Evolutionary conservation across 2,113 vertebrate species (phyloP), one percentile per base, ranked within the genome.

Genomic region (Channa argus): DNA sequence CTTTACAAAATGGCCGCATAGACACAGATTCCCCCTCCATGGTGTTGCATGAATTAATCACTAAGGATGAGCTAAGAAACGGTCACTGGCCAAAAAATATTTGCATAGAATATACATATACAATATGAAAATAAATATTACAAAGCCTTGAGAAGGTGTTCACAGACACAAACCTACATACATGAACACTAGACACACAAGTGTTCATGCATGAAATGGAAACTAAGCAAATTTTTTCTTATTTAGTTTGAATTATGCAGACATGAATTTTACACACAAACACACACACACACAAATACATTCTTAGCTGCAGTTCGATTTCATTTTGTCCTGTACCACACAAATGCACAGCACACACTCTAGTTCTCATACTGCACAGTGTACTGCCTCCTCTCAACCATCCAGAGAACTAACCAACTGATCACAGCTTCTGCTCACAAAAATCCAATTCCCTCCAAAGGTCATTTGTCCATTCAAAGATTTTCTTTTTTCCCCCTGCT

Each of bases 371-470:
- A 37, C 52, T 56, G 64, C 62, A 72, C 64, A 63, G 37, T 63
- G 46, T 52, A 14, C 61, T 46, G 59, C 1, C 56, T 77, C 69
- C 59, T 84, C 33, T 74, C 64, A 79, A 59, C 41, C 62, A 63
- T 68, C 66, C 55, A 69, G 13, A 63, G 24, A 83, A 79, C 74
- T 77, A 63, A 82, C 58, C 80, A 63, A 68, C 68, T 77, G 83
- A 85, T 82, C 59, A 80, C 63, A 82, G 74, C 65, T 60, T 73
- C 71, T 68, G 66, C 69, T 75, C 84, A 74, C 70, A 88, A 61
- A 58, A 89, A 83, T 80, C 79, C 75, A 83, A 81, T 87, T 87
- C 77, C 54, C 76, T 75, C 58, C 67, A 73, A 81, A 77, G 54
- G 78, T 83, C 59, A 83, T 81, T 86, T 74, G 65, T 86, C 79